phyloP scores from a whole-genome alignment of 2,113 vertebrate species.

The Atherinomorus stipes region DNA sequence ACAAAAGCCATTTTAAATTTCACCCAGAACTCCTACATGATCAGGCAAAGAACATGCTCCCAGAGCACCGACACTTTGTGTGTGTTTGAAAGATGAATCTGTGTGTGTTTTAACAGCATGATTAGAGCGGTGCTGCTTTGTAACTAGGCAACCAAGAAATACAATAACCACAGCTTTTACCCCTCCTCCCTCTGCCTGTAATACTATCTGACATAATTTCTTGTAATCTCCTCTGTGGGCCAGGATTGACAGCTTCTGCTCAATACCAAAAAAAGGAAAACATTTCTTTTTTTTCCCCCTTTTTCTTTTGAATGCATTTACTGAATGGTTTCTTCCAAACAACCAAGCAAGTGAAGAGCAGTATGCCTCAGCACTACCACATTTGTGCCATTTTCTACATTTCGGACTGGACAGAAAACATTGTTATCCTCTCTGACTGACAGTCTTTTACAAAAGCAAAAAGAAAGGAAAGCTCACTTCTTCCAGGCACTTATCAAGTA shows the following conservation, averaged over 20 bases:
- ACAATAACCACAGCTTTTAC: slow-evolving; percentile 43
- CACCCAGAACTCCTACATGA: slow-evolving; percentile 23
- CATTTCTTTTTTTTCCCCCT: slow-evolving; percentile 7
- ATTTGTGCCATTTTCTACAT: background rate
- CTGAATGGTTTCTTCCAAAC: background rate
- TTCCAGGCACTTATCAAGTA: background rate
- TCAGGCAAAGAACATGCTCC: slow-evolving; percentile 40
- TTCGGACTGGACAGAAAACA: background rate
- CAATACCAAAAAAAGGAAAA: slow-evolving; percentile 22
- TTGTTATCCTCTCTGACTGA: background rate
- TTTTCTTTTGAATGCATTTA: slow-evolving; percentile 1
- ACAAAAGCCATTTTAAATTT: slow-evolving; percentile 35
- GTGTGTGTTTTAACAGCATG: slow-evolving; percentile 29
- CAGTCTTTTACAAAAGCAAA: slow-evolving; percentile 6
- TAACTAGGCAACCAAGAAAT: slow-evolving; percentile 72
- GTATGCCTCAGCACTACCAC: background rate
- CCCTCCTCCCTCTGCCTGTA: slow-evolving; percentile 7
- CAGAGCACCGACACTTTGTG: slow-evolving; percentile 1
- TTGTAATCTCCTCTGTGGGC: slow-evolving; percentile 36
- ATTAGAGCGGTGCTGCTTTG: slow-evolving; percentile 38
- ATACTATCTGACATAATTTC: slow-evolving; percentile 37
- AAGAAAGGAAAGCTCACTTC: background rate
- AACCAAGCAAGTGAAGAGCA: background rate
- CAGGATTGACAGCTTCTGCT: slow-evolving; percentile 28
- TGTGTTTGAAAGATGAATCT: slow-evolving; percentile 36